These are phyloP conservation scores for Semotilus atromaculatus DNA, from an alignment of 2,797 vertebrate genomes.

Conservation along the genomic window DNA sequence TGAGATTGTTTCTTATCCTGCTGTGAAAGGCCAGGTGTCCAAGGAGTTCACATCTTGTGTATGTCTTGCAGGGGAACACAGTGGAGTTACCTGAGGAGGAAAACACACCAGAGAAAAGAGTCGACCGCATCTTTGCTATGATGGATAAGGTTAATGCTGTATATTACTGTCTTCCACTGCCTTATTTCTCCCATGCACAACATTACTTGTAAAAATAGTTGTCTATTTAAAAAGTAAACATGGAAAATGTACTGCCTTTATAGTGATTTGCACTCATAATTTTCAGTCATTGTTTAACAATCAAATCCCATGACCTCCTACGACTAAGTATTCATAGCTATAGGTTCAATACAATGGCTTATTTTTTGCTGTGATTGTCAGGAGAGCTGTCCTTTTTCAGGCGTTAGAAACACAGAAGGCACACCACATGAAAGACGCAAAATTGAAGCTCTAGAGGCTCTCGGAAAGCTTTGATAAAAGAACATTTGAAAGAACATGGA, in stretches of 20 bases:
- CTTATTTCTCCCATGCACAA: background rate
- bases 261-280: background rate
- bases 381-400: background rate
- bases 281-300: background rate
- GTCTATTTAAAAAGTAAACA: background rate
- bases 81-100: constrained; percentile 98
- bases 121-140: constrained; percentile 98
- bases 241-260: background rate
- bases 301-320: background rate
- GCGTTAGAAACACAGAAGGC: constrained; percentile 28
- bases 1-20: background rate
- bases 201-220: background rate
- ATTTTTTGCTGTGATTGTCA: constrained; percentile 6
- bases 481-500: background rate
- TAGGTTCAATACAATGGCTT: background rate
- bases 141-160: constrained; percentile 92
- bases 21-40: background rate
- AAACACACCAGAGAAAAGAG: constrained; percentile 97
- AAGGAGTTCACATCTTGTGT: background rate
- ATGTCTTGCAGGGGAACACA: constrained; percentile 88
- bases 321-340: background rate
- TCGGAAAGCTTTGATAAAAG: constrained; percentile 16
- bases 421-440: background rate
- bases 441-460: background rate
- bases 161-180: background rate